Evolutionary conservation across 2,888 invertebrate genomes (phyloP), one percentile per base, ranked within the genome.

Genomic region (Glomeris marginata): DNA sequence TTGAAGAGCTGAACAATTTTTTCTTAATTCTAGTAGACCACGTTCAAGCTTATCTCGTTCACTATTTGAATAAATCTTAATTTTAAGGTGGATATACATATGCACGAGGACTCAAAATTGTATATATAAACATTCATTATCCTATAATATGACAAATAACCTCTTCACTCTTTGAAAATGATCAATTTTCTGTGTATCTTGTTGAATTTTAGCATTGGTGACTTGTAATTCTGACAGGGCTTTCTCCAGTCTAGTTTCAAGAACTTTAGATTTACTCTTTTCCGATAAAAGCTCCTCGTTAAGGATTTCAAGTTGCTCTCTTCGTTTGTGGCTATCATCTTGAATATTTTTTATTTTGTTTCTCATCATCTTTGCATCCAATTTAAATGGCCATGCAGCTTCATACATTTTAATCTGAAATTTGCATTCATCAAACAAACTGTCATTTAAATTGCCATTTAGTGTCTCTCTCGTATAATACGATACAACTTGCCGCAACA

Each of bases 401-500:
- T 53, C 53, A 36, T 52, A 52, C 28, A 53, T 36, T 46, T 45
- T 51, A 4, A 49, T 41, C 53, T 53, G n/a, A 10, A 50, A 50
- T 34, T 13, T 33, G 18, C 34, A 37, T 5, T 42, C 49, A 41
- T 13, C 10, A 41, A 41, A 41, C 15, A 11, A 11, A 10, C 16
- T 11, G 41, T 13, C 10, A 41, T 10, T 16, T 41, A 41, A 41
- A 41, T 10, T 13, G 10, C 10, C 10, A 41, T 41, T 10, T n/a
- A n/a, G n/a, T n/a, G n/a, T n/a, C n/a, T n/a, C n/a, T n/a, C n/a
- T n/a, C n/a, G n/a, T n/a, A n/a, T n/a, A n/a, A n/a, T n/a, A n/a
- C n/a, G n/a, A 41, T 11, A 42, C 2, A 47, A 55, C 60, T 58
- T 59, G 66, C 66, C 22, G 65, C 62, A 47, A 66, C 63, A 60